These are phyloP conservation scores for Eilema caniola DNA, from an alignment of 2,888 invertebrate genomes.

Conservation along the genomic window DNA sequence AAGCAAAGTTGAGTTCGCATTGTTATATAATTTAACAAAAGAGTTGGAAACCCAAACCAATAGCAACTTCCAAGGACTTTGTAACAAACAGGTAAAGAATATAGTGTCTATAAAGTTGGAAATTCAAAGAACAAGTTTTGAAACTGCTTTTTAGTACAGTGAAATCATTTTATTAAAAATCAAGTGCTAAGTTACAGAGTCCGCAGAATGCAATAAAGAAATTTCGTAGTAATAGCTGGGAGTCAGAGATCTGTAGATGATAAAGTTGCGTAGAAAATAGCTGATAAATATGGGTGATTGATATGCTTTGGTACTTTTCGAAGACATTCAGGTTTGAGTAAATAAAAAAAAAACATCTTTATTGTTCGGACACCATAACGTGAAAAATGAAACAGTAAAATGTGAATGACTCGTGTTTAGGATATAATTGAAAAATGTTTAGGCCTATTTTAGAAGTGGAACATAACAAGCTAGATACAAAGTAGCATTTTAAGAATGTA, in stretches of 20 bases:
- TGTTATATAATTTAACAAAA: constrained; percentile 24
- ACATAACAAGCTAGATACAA: not conserved
- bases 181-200: not conserved
- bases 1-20: constrained; percentile 15
- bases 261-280: too few species aligned
- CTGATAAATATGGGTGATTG: too few species aligned
- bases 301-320: too few species aligned
- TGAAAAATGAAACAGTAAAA: too few species aligned
- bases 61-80: constrained; percentile 15
- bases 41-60: constrained; percentile 17
- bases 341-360: too few species aligned
- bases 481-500: too few species aligned
- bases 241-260: not conserved
- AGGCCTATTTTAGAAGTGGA: not conserved
- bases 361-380: too few species aligned
- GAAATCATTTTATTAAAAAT: not conserved
- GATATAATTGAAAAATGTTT: too few species aligned
- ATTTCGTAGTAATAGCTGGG: not conserved
- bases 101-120: constrained; percentile 22
- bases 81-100: constrained; percentile 20
- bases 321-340: too few species aligned
- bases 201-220: not conserved
- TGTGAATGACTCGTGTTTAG: too few species aligned
- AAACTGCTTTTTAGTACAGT: constrained; percentile 10
- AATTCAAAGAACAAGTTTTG: constrained; percentile 13